phyloP scores from a whole-genome alignment of 2,888 invertebrate genomes.

The Drosophila antonietae region DNA sequence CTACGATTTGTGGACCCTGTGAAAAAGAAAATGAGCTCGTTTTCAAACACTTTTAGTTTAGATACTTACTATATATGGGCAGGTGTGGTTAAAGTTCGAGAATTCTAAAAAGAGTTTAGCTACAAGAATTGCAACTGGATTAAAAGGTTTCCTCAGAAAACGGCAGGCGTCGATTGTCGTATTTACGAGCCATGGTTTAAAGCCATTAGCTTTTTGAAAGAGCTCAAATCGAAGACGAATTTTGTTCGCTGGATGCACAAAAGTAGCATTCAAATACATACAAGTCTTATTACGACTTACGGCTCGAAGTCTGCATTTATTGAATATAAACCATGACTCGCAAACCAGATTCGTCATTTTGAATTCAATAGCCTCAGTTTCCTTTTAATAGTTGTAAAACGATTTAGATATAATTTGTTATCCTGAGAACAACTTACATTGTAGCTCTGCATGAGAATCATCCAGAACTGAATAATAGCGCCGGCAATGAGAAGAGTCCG shows the following conservation, averaged over 20 bases:
- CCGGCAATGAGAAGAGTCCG: not conserved
- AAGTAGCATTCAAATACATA: no score
- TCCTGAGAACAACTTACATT: slow-evolving; percentile 3
- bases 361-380: slow-evolving; percentile 31
- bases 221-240: not conserved
- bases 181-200: slow-evolving; percentile 42
- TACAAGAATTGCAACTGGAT: not conserved
- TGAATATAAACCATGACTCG: no score
- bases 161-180: slow-evolving; percentile 13
- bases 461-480: slow-evolving; percentile 7
- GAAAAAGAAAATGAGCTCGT: not conserved
- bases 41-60: no score
- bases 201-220: slow-evolving; percentile 32
- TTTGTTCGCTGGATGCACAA: no score
- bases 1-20: slow-evolving; percentile 33
- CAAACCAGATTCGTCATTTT: slow-evolving; percentile 21
- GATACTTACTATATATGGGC: slow-evolving; percentile 36
- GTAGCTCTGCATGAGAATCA: not conserved
- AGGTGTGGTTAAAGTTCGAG: slow-evolving; percentile 50
- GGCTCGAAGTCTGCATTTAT: no score
- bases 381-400: not conserved
- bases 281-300: no score
- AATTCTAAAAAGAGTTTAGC: not conserved
- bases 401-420: no score
- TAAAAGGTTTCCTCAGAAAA: not conserved